These are phyloP conservation scores for Melipona bicolor DNA, from an alignment of 2,888 invertebrate genomes.

Conservation along the genomic window DNA sequence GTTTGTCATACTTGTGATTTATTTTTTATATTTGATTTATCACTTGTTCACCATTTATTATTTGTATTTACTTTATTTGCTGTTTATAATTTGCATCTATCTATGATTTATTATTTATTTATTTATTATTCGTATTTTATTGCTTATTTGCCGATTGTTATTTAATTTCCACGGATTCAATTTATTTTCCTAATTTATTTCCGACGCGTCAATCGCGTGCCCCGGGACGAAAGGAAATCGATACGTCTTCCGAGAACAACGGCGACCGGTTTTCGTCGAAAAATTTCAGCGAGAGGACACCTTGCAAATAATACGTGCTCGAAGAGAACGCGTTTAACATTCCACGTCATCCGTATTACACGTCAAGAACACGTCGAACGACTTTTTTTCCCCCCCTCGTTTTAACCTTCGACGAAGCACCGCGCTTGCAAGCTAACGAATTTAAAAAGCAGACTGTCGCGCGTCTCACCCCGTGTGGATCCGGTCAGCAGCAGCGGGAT, in stretches of 20 bases:
- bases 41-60: too few relatives aligned
- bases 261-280: not conserved
- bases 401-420: not conserved
- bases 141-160: too few relatives aligned
- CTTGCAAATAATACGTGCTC: not conserved
- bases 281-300: not conserved
- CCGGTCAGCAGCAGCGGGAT: slow-evolving; percentile 25
- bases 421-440: not conserved
- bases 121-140: too few relatives aligned
- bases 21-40: too few relatives aligned
- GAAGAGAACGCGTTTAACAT: not conserved
- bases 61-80: too few relatives aligned
- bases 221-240: not conserved
- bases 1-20: too few relatives aligned
- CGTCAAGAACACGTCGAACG: not conserved
- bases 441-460: not conserved
- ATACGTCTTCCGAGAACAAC: not conserved
- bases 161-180: too few relatives aligned
- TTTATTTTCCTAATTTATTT: not conserved
- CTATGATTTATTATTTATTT: too few relatives aligned
- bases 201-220: not conserved
- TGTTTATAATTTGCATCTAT: too few relatives aligned
- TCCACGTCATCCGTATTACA: not conserved
- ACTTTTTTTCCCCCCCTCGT: too few relatives aligned
- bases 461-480: not conserved